A percentile compares a stretch with the other conserved stretches of the same genome.
Conservation (phyloP, 2,113 vertebrate species). For the Gallinago paraguaiae region DNA sequence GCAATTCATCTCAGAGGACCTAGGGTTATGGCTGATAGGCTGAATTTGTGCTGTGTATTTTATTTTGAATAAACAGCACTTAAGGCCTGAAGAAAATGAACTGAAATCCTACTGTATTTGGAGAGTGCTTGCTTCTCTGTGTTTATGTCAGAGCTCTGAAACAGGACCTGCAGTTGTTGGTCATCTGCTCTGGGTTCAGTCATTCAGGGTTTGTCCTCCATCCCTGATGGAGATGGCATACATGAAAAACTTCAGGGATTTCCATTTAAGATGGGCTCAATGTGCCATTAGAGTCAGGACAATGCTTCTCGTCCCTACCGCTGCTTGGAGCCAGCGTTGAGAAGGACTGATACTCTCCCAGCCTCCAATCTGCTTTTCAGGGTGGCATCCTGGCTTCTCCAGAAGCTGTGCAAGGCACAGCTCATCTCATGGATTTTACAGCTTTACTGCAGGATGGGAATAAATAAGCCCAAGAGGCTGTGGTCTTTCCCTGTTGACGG, state of each 20-base stretch:
- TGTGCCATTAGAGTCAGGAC: not conserved
- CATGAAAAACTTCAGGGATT: not conserved
- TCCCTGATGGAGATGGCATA: not conserved
- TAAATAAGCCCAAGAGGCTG: not conserved
- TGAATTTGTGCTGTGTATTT: not conserved
- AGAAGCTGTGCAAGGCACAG: not conserved
- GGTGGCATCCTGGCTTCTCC: not conserved
- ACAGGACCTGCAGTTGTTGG: not conserved
- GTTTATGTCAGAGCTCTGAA: not conserved
- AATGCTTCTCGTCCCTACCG: rapidly evolving
- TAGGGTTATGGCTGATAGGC: not conserved
- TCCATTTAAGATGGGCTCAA: not conserved
- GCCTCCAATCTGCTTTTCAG: not conserved
- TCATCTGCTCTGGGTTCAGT: not conserved
- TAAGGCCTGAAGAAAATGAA: not conserved
- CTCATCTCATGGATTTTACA: not conserved
- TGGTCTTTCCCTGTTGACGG: not conserved
- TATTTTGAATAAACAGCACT: not conserved
- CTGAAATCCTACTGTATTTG: not conserved
- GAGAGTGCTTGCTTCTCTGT: not conserved
- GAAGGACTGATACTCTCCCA: not conserved
- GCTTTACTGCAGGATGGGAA: not conserved
- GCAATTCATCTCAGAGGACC: not conserved
- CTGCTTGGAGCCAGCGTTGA: not conserved
- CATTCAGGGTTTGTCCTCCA: not conserved